Percentiles rank a stretch among this genome's conserved stretches.
These are phyloP conservation scores for Heterodera filipjevi DNA, from an alignment of 2,888 invertebrate species.

Conservation along the genomic window DNA sequence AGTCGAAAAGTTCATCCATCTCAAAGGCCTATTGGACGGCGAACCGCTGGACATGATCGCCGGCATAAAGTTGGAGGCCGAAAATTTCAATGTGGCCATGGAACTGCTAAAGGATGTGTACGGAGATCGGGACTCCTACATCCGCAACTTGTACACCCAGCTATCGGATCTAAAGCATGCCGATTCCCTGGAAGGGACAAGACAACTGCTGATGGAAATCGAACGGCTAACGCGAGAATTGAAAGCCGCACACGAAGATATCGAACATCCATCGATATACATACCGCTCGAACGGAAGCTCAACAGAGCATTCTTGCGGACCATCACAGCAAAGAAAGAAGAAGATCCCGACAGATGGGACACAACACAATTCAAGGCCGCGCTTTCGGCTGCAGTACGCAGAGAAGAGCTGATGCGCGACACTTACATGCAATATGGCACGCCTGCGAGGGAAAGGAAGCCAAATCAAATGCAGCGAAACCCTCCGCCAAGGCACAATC, in stretches of 20 bases:
- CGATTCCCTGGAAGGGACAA: constrained; percentile 11
- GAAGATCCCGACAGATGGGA: no score
- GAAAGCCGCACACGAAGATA: background rate
- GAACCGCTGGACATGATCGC: constrained; percentile 3
- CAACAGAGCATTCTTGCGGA: no score
- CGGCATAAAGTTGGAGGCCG: constrained; percentile 7
- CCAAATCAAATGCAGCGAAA: no score
- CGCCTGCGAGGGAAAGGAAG: no score
- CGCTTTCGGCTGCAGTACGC: no score
- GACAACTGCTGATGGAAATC: background rate
- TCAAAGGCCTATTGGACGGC: constrained; percentile 7
- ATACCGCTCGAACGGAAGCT: constrained; percentile 7
- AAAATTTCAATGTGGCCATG: background rate
- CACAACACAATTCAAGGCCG: no score
- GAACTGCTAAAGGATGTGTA: no score
- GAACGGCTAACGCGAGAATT: no score
- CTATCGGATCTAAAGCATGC: background rate
- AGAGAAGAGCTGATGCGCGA: no score
- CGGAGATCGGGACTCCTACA: background rate
- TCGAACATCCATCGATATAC: background rate
- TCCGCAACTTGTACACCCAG: background rate
- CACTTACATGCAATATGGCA: no score
- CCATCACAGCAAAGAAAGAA: no score
- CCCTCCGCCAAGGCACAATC: no score
- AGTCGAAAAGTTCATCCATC: background rate